Evolutionary conservation across 2,113 vertebrate genomes (phyloP).

Genomic region (Eupsittula cactorum): DNA sequence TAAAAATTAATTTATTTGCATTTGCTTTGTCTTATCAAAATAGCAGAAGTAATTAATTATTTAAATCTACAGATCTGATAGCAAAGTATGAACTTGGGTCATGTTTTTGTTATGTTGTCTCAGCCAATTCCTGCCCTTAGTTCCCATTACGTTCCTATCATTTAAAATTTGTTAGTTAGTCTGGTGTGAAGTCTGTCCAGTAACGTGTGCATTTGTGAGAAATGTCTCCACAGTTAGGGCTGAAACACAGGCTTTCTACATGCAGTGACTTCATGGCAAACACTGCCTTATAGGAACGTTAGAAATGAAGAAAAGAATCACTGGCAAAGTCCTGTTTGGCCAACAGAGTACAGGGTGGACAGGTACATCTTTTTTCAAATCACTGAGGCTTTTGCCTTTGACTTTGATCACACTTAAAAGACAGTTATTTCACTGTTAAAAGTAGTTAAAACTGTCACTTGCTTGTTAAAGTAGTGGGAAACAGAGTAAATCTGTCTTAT

Average conservation of each 20-base stretch:
- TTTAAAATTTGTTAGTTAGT: not conserved
- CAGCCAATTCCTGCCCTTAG: not conserved
- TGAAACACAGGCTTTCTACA: not conserved
- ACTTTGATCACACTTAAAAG: not conserved
- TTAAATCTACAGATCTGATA: not conserved
- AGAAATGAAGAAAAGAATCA: not conserved
- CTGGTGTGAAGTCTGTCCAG: not conserved
- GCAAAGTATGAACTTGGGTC: not conserved
- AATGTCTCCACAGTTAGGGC: not conserved
- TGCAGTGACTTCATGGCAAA: not conserved
- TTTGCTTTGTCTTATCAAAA: not conserved
- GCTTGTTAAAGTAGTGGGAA: not conserved
- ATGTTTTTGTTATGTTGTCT: not conserved
- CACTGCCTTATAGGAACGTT: not conserved
- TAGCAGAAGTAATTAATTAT: not conserved
- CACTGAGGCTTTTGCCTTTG: not conserved
- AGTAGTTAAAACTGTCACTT: not conserved
- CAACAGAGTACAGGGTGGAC: not conserved
- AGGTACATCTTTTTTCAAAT: not conserved
- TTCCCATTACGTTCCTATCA: not conserved
- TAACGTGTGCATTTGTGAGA: not conserved
- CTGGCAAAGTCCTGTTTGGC: not conserved
- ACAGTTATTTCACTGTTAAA: not conserved
- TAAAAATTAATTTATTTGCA: not conserved
- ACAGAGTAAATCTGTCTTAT: not conserved